Conservation (phyloP, 2,888 invertebrate species). For the Euplagia quadripunctaria region DNA sequence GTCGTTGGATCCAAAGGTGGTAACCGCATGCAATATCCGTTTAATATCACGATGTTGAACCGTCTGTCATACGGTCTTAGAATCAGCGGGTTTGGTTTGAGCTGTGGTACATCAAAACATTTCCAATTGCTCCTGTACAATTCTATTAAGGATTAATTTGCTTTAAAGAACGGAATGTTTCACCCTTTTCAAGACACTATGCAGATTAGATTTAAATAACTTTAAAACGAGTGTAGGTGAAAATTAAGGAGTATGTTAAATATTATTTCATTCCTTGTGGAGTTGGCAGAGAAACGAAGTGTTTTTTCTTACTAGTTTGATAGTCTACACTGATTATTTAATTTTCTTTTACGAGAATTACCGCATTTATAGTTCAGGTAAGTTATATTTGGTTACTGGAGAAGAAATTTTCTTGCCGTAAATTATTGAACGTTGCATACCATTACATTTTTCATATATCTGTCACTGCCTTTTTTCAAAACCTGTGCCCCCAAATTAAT, state of each 20-base stretch:
- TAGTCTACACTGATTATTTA: neutral
- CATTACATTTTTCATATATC: neutral
- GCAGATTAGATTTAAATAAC: too few species aligned
- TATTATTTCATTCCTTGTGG: neutral
- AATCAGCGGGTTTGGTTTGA: constrained; percentile 6
- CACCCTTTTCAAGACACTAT: too few species aligned
- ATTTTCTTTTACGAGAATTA: neutral
- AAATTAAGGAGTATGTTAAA: neutral
- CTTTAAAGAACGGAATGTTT: neutral
- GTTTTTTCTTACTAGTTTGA: too few species aligned
- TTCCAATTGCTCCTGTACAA: neutral
- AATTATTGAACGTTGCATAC: neutral
- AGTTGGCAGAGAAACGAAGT: too few species aligned
- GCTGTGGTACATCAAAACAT: neutral
- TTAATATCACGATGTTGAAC: constrained; percentile 34
- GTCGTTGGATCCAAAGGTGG: constrained; percentile 35
- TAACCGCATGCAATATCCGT: constrained; percentile 57
- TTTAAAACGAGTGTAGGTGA: neutral
- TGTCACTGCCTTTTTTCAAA: neutral
- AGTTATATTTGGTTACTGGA: neutral
- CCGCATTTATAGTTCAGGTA: neutral
- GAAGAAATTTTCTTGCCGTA: neutral
- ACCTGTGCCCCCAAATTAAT: too few species aligned
- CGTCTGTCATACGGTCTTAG: constrained; percentile 17
- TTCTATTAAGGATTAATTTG: neutral